Conservation (phyloP, 2,888 invertebrate genomes). For the Synanthedon vespiformis region DNA sequence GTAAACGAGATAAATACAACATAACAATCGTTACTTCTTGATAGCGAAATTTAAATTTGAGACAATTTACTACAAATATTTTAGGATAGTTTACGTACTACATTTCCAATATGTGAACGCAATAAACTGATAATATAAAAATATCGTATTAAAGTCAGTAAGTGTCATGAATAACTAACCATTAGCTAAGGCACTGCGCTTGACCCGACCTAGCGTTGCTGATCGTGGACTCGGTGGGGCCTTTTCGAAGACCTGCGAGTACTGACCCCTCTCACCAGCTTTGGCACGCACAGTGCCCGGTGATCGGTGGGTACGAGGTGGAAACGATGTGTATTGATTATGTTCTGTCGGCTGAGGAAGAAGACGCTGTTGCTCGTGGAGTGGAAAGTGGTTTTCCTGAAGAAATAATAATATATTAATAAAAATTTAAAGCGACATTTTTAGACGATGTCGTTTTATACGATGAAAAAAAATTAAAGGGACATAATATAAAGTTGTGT, state of each 20-base stretch:
- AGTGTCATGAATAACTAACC: conserved; percentile 24
- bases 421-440: too few relatives aligned
- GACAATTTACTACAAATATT: too few relatives aligned
- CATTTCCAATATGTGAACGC: too few relatives aligned
- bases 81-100: too few relatives aligned
- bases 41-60: too few relatives aligned
- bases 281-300: conserved; percentile 49
- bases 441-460: too few relatives aligned
- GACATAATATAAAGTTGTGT: too few relatives aligned
- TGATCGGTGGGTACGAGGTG: conserved; percentile 39
- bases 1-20: too few relatives aligned
- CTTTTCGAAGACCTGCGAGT: conserved; percentile 69
- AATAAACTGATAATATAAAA: too few relatives aligned
- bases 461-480: too few relatives aligned
- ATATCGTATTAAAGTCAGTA: too few relatives aligned
- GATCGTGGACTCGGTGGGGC: conserved; percentile 67
- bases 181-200: conserved; percentile 47
- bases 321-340: conserved; percentile 64
- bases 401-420: not conserved
- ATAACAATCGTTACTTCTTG: too few relatives aligned
- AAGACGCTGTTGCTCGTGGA: conserved; percentile 61
- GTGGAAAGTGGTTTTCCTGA: conserved; percentile 55
- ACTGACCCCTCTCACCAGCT: conserved; percentile 60
- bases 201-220: conserved; percentile 51
- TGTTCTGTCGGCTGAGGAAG: conserved; percentile 53